Evolutionary conservation across 2,888 invertebrate species (phyloP), one percentile per base, ranked within the genome.

Genomic region (Cataglyphis albicans): DNA sequence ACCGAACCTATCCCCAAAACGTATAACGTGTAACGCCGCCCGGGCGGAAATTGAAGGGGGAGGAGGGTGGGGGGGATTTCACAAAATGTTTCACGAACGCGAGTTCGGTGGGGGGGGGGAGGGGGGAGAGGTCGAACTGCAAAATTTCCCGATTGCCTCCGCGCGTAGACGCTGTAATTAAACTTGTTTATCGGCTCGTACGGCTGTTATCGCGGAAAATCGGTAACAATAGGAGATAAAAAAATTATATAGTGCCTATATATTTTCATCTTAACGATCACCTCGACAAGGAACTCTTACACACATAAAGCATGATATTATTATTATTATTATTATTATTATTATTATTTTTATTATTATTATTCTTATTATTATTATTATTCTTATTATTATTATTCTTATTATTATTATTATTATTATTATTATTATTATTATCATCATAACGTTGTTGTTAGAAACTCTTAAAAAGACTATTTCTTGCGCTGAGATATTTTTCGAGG

Each of bases 41-140:
- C 44, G 35, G 35, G 73, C 59, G 35, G 15, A 80, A 52, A 80
- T 80, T 80, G 72, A 80, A 80, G 72, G 59, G 59, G 29, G 25
- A 25, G 29, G 72, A 72, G 72, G 59, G 59, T 25, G 59, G 78
- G 61, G 44, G 78, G 72, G 59, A 73, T 78, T 52, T 44, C 68
- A 38, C 41, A 78, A 78, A 76, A 57, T 29, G n/a, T 21, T 25
- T 29, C 32, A n/a, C 41, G 29, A 21, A 18, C 7, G 41, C 55
- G 9, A 25, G 41, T 67, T 67, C 9, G n/a, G 29, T 21, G 25
- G 29, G 2, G 72, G 61, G 61, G 72, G 29, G 2, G 72, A 48
- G 61, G 72, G 59, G 59, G 59, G 78, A 61, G 59, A 44, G n/a
- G 10, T 55, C 9, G 15, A 57, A 57, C 57, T n/a, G 15, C 38